Base-by-base conservation (phyloP, 1,140 invertebrate genomes). In the Ridgeia piscesae region DNA sequence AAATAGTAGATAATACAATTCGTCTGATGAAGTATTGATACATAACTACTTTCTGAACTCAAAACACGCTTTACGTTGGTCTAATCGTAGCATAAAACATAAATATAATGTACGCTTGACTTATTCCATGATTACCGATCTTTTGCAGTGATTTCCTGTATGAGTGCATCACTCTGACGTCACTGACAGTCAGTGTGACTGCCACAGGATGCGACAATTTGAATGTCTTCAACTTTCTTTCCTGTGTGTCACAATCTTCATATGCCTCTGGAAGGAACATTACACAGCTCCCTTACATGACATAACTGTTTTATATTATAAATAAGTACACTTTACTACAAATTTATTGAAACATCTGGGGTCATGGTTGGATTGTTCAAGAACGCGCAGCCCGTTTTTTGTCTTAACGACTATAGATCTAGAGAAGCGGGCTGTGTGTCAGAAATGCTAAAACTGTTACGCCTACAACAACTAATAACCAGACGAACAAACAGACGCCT, bases 91-190 rank as follows among this genome's bases (percentile, higher is more conserved):
- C 58, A 14, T 77, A 77, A 77, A 77, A 77, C 58, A 2, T 6
- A 77, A 77, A 77, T 77, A 21, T 77, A 77, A 77, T 77, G 58
- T 21, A 42, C 2, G 58, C 58, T 27, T 21, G 17, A 77, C 58
- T 31, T 0, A 92, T 0, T 93, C 34, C 90, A 33, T 92, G 33
- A 88, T 91, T 93, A 95, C 96, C 96, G 89, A 96, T 94, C 90
- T 94, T 94, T 42, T 93, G 58, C 93, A 96, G 96, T 92, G 95
- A 93, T 8, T 94, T 92, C 92, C 91, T 92, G 93, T 96, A 96
- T 42, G 95, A 94, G 34, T 94, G 88, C 92, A 96, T 94, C 2
- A 96, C 93, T 48, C 96, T 93, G 0, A 96, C 93, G 93, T 96
- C 95, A 91, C 95, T 94, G 50, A 94, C 93, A 89, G 95, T 94